A percentile compares a stretch with the other conserved stretches of the same genome.
Evolutionary conservation across 2,888 invertebrate species (phyloP).

Genomic region (Ichneumoninae sp.): DNA sequence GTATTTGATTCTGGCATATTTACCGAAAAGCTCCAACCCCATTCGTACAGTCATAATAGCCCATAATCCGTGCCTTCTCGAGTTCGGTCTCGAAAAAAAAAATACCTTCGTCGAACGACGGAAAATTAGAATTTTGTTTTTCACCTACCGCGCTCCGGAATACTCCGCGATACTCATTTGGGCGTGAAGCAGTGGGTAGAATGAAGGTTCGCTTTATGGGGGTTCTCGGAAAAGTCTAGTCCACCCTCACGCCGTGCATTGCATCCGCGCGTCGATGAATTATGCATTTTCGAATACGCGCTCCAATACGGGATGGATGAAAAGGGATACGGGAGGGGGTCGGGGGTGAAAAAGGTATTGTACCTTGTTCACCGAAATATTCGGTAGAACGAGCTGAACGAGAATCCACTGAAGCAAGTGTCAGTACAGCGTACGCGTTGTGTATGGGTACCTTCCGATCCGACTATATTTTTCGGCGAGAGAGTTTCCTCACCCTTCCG

Average conservation of each 20-base stretch:
- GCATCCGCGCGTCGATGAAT: conserved; percentile 49
- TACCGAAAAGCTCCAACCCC: neutral
- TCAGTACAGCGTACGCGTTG: neutral
- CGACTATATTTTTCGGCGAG: conserved; percentile 53
- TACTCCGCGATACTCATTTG: neutral
- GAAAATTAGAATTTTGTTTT: conserved; percentile 18
- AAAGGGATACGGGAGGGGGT: neutral
- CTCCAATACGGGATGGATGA: conserved; percentile 21
- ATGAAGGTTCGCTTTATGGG: neutral
- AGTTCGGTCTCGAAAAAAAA: neutral
- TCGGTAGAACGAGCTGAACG: conserved; percentile 6
- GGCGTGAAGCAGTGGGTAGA: conserved; percentile 14
- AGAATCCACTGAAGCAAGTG: conserved; percentile 24
- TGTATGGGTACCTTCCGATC: conserved; percentile 1
- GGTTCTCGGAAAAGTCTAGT: conserved; percentile 11
- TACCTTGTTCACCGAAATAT: conserved; percentile 43
- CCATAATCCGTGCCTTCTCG: neutral
- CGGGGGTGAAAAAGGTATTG: conserved; percentile 27
- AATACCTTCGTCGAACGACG: neutral
- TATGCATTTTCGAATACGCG: conserved; percentile 47
- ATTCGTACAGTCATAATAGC: neutral
- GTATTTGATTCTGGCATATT: neutral
- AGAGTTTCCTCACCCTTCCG: neutral
- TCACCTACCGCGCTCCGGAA: neutral
- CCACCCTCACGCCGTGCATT: conserved; percentile 28